Evolutionary conservation across 2,797 vertebrate species (phyloP).

Genomic region (Sebastes steindachneri): DNA sequence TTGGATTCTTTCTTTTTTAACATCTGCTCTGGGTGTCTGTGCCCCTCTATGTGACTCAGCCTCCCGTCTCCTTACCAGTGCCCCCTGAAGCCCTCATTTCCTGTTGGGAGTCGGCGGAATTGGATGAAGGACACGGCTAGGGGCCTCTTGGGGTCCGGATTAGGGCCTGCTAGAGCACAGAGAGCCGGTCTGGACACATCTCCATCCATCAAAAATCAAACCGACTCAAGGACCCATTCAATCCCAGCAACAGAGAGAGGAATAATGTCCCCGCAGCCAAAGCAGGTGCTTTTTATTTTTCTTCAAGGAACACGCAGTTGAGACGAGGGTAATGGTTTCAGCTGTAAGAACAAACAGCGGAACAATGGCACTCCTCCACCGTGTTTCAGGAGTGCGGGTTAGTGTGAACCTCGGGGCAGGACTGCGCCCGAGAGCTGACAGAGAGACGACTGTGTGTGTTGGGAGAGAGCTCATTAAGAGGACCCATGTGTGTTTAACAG

Average conservation of each 20-base stretch:
- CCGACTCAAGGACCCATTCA: slow-evolving; percentile 42
- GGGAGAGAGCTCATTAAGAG: slow-evolving; percentile 80
- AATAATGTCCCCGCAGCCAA: slow-evolving; percentile 25
- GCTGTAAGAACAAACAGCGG: slow-evolving; percentile 35
- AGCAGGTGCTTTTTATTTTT: slow-evolving; percentile 63
- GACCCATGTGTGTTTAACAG: slow-evolving; percentile 83
- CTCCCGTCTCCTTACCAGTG: slow-evolving; percentile 62
- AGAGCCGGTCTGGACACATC: slow-evolving; percentile 53
- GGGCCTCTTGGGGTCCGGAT: slow-evolving; percentile 62
- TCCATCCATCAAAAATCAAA: slow-evolving; percentile 76
- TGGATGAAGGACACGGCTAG: slow-evolving; percentile 70
- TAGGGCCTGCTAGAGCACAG: slow-evolving; percentile 45
- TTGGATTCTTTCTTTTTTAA: slow-evolving; percentile 45
- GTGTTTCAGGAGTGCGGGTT: slow-evolving; percentile 10
- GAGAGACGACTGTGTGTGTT: slow-evolving; percentile 65
- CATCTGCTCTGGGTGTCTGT: slow-evolving; percentile 58
- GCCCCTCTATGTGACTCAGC: slow-evolving; percentile 52
- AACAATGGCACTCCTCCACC: slow-evolving; percentile 57
- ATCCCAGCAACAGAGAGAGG: slow-evolving; percentile 19
- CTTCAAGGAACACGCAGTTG: slow-evolving; percentile 16
- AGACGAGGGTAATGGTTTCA: slow-evolving; percentile 23
- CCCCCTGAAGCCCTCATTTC: slow-evolving; percentile 85
- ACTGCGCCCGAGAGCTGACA: slow-evolving; percentile 57
- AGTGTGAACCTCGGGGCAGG: slow-evolving; percentile 23
- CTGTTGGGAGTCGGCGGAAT: slow-evolving; percentile 77